Percentiles rank a stretch among this genome's conserved stretches.
These are phyloP conservation scores for Mesocricetus auratus DNA, from an alignment of 2,113 vertebrate species.

Conservation along the genomic window DNA sequence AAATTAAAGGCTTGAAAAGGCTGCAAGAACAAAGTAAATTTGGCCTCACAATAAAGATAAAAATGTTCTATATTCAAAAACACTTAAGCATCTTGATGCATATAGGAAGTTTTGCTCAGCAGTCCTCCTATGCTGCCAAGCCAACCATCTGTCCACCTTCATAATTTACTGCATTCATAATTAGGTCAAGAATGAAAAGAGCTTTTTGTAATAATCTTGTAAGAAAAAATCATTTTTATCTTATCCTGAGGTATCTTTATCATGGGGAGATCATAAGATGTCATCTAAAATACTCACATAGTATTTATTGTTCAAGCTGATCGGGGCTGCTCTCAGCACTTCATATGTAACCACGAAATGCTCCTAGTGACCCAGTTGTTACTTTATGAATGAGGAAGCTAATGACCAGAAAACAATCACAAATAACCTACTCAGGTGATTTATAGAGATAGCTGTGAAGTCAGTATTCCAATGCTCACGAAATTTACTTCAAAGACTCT, in stretches of 20 bases:
- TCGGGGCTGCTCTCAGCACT: not conserved
- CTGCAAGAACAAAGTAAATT: slow-evolving; percentile 20
- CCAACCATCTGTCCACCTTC: not conserved
- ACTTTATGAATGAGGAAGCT: not conserved
- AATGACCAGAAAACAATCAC: not conserved
- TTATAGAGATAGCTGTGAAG: not conserved
- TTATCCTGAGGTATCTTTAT: not conserved
- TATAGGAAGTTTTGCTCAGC: not conserved
- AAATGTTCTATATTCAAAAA: slow-evolving; percentile 42
- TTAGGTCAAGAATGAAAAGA: not conserved
- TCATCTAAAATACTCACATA: not conserved
- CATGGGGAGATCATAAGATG: not conserved
- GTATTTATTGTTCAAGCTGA: not conserved
- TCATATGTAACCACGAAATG: not conserved
- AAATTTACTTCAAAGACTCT: not conserved
- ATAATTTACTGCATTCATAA: not conserved
- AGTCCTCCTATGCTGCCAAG: not conserved
- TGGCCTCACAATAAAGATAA: slow-evolving; percentile 70
- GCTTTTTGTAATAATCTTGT: not conserved
- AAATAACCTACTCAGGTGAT: not conserved
- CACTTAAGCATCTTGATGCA: slow-evolving; percentile 19
- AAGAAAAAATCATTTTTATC: slow-evolving; percentile 30
- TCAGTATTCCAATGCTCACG: not conserved
- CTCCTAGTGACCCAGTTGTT: not conserved
- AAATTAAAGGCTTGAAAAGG: slow-evolving; percentile 60